Base-by-base conservation (phyloP, 2,113 vertebrate genomes). In the Gallinago jamesoni region DNA sequence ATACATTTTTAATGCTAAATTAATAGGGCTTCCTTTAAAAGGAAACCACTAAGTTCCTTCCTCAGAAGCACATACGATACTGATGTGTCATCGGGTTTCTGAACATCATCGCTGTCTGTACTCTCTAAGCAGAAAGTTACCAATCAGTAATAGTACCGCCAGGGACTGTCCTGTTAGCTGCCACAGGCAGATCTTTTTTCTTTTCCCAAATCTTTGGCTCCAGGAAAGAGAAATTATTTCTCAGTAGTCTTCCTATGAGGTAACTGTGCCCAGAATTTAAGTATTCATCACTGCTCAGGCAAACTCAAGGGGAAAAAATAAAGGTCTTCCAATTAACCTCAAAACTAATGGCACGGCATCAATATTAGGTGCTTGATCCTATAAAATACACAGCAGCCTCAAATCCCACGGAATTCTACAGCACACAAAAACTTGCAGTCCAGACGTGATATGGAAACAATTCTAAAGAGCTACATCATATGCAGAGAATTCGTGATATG, bases 1-100 rank as follows among this genome's bases (percentile, higher is more conserved):
- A 84, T 96, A 80, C 39, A 94, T 96, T 96, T 93, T 96, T 95
- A 96, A 95, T 94, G 89, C 41, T 76, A 84, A 97, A 95, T 96
- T 96, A 96, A 94, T 92, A 96, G 80, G 62, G 77, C 76, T 96
- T 96, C 89, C 89, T 95, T 72, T 87, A 62, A 84, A 93, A 96
- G 92, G 86, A 96, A 97, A 94, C 93, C 85, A 74, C 81, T 9
- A 23, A 93, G 85, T 92, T 95, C 93, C 96, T 96, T 96, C 88
- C 92, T 90, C 55, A 92, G 85, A 72, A 94, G 82, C 73, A 93
- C 52, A 45, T 8, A 43, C 0, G 3, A 45, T 76, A 96, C 30
- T 11, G 5, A 89, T 0, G 0, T 64, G 68, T 81, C 73, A 39
- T n/a, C 0, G 0, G 45, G 55, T 68, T 94, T 93, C 73, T 81